Conservation (phyloP, 2,888 invertebrate genomes). For the Eucera pruinosa region DNA sequence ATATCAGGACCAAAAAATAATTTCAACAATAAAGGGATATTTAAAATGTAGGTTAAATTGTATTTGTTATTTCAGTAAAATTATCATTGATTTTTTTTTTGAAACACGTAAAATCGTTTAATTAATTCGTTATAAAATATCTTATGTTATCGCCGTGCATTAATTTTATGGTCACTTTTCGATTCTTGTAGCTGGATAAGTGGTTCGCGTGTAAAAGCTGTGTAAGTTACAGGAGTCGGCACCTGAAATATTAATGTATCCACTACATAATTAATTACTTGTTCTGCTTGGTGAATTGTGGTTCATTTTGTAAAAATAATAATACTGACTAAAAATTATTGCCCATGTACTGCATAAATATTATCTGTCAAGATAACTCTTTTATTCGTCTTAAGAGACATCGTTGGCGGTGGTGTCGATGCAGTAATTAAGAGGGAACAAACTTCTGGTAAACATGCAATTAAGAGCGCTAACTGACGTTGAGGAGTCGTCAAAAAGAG, state of each 20-base stretch:
- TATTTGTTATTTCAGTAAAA: background rate
- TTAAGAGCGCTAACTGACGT: conserved; percentile 50
- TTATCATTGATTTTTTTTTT: background rate
- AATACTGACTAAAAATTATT: conserved; percentile 23
- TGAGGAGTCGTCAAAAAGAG: conserved; percentile 2
- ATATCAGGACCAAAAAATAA: too few species aligned
- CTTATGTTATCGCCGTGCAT: background rate
- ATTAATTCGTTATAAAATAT: conserved; percentile 13
- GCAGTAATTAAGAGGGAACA: conserved; percentile 43
- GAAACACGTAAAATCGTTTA: background rate
- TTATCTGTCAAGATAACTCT: conserved; percentile 21
- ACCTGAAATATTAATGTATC: conserved; percentile 41
- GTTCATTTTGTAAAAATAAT: conserved; percentile 36
- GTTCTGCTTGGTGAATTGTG: conserved; percentile 15
- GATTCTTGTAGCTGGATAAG: conserved; percentile 16
- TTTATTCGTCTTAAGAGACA: conserved; percentile 23
- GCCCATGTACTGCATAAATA: conserved; percentile 42
- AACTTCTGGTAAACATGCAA: conserved; percentile 38
- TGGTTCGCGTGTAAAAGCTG: conserved; percentile 40
- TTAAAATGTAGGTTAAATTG: background rate
- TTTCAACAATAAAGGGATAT: too few species aligned
- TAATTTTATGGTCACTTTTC: conserved; percentile 20
- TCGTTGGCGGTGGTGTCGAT: conserved; percentile 1
- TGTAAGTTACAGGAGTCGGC: conserved; percentile 30
- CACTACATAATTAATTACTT: conserved; percentile 45